These are phyloP conservation scores for Sussaba pulchella DNA, from an alignment of 2,888 invertebrate genomes.

Conservation along the genomic window DNA sequence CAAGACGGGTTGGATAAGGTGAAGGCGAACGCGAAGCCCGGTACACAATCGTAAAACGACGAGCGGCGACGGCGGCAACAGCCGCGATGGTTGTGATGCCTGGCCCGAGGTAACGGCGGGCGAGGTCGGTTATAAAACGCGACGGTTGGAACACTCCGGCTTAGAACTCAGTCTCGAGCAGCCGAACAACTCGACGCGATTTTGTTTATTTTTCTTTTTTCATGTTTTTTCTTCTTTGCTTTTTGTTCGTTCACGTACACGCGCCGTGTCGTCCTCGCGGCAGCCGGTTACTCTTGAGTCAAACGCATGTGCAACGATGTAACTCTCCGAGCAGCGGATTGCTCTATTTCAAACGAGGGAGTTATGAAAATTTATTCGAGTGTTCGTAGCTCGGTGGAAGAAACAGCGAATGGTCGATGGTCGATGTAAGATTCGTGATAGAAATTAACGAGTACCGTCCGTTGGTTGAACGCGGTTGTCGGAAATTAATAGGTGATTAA, in stretches of 20 bases:
- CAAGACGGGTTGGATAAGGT: not conserved
- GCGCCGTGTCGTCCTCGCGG: conserved; percentile 22
- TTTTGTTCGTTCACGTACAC: conserved; percentile 12
- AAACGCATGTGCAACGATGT: conserved; percentile 28
- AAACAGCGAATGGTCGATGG: not conserved
- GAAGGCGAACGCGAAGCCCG: conserved; percentile 1
- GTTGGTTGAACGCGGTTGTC: no score
- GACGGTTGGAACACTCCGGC: conserved; percentile 4
- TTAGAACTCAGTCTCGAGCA: conserved; percentile 1
- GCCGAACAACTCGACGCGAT: conserved; percentile 1
- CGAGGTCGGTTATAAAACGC: conserved; percentile 39
- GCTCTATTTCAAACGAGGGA: conserved; percentile 69
- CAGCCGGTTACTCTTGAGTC: conserved; percentile 11
- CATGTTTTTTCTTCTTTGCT: no score
- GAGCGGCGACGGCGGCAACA: not conserved
- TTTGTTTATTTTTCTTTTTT: no score
- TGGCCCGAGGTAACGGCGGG: conserved; percentile 23
- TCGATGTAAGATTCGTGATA: not conserved
- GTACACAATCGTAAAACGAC: conserved; percentile 40
- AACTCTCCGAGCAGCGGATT: conserved; percentile 64
- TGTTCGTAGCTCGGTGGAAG: not conserved
- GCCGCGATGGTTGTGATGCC: no score
- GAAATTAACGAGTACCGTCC: not conserved
- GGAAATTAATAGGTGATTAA: no score
- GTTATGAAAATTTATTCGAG: not conserved